A percentile compares a stretch with the other conserved stretches of the same genome.
phyloP scores from a whole-genome alignment of 1,140 invertebrate genomes.

The Drosophila eugracilis region DNA sequence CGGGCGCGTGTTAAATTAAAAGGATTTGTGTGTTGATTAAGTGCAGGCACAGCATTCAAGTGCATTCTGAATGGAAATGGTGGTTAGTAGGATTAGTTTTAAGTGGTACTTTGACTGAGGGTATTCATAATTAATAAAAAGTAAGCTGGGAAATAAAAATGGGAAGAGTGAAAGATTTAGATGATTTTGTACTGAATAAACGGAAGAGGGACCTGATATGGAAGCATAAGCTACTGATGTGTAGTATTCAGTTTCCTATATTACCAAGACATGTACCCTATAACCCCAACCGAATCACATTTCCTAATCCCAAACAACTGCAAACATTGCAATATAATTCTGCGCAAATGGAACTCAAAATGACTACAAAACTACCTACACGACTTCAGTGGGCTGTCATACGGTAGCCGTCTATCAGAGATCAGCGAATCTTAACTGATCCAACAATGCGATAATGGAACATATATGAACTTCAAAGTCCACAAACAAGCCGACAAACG shows the following conservation, averaged over 20 bases:
- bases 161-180: too few species aligned
- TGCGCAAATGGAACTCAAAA: constrained; percentile 18
- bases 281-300: not conserved
- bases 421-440: constrained; percentile 67
- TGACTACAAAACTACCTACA: constrained; percentile 21
- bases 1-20: constrained; percentile 73
- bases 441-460: constrained; percentile 79
- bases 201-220: too few species aligned
- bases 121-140: not conserved
- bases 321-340: constrained; percentile 51
- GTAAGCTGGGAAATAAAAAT: not conserved
- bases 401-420: constrained; percentile 60
- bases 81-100: constrained; percentile 1
- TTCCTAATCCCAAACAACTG: constrained; percentile 54
- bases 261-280: not conserved
- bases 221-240: too few species aligned
- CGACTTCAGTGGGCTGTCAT: constrained; percentile 3
- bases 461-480: constrained; percentile 78
- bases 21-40: constrained; percentile 82
- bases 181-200: too few species aligned
- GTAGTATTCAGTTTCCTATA: too few species aligned
- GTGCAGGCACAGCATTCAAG: constrained; percentile 45
- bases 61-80: constrained; percentile 8
- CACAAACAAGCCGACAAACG: constrained; percentile 65
- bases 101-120: not conserved